Conservation (phyloP, 2,888 invertebrate species). For the Sialis lutaria region DNA sequence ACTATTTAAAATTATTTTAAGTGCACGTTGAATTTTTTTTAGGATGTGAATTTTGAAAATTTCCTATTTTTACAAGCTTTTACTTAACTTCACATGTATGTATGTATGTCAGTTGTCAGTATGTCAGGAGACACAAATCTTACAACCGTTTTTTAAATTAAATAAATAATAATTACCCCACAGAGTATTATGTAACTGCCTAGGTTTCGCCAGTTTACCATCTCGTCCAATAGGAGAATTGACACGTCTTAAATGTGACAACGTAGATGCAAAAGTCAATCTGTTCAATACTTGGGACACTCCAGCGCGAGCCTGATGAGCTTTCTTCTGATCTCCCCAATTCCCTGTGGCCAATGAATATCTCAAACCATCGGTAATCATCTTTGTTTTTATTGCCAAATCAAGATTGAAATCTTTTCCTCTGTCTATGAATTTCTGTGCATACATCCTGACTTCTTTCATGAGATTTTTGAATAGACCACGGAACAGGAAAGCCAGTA, state of each 20-base stretch:
- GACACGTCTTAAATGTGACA: constrained; percentile 93
- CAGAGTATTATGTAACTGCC: constrained; percentile 95
- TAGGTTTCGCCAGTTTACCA: constrained; percentile 95
- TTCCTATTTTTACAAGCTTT: too few relatives aligned
- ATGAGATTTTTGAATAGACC: constrained; percentile 90
- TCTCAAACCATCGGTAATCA: constrained; percentile 93
- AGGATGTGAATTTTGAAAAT: too few relatives aligned
- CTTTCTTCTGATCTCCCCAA: constrained; percentile 99
- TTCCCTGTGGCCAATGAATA: constrained; percentile 99
- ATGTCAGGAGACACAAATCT: too few relatives aligned
- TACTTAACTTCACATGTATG: too few relatives aligned
- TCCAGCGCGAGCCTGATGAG: constrained; percentile 94
- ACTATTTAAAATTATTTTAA: too few relatives aligned
- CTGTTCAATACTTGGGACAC: constrained; percentile 97
- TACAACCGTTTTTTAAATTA: too few relatives aligned
- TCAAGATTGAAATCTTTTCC: constrained; percentile 98
- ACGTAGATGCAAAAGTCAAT: constrained; percentile 93
- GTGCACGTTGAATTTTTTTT: too few relatives aligned
- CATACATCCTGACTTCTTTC: constrained; percentile 96
- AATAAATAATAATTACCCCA: constrained; percentile 51
- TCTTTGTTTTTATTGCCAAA: constrained; percentile 88
- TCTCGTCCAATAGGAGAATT: constrained; percentile 99
- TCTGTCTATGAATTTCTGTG: constrained; percentile 96
- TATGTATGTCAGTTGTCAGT: too few relatives aligned
- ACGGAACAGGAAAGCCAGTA: constrained; percentile 91